These are phyloP conservation scores for Uromys caudimaculatus DNA, from an alignment of 2,797 vertebrate genomes.

Conservation along the genomic window DNA sequence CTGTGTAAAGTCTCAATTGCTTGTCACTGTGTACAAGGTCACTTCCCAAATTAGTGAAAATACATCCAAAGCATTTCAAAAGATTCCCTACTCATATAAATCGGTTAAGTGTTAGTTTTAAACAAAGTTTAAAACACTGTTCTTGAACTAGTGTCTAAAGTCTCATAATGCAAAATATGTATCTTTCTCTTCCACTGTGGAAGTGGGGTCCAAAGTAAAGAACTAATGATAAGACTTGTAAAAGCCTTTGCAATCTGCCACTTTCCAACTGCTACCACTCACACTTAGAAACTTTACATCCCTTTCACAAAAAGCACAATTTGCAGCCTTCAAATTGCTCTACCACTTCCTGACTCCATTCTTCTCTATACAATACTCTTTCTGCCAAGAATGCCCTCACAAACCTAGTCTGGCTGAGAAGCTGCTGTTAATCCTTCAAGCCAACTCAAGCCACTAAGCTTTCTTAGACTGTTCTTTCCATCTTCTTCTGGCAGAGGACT, in stretches of 20 bases:
- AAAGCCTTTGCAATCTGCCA: background rate
- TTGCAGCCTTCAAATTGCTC: background rate
- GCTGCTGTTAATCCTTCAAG: background rate
- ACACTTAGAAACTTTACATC: background rate
- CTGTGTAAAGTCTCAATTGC: slow-evolving; percentile 35
- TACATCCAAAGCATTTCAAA: background rate
- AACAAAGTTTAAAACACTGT: background rate
- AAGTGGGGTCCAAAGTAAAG: background rate
- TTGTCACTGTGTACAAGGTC: background rate
- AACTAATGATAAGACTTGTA: background rate
- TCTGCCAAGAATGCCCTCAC: slow-evolving; percentile 17
- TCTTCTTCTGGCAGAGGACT: background rate
- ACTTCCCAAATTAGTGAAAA: background rate
- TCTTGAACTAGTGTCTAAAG: background rate
- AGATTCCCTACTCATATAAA: background rate
- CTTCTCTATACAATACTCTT: background rate
- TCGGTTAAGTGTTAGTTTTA: background rate
- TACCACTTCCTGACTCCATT: slow-evolving; percentile 4
- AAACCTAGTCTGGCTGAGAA: background rate
- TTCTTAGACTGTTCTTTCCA: background rate
- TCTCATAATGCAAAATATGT: background rate
- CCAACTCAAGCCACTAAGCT: background rate
- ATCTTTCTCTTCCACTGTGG: background rate
- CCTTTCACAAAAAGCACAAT: background rate
- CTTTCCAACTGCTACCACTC: background rate